phyloP scores from a whole-genome alignment of 2,113 vertebrate species.

The Cryptotis parvus region DNA sequence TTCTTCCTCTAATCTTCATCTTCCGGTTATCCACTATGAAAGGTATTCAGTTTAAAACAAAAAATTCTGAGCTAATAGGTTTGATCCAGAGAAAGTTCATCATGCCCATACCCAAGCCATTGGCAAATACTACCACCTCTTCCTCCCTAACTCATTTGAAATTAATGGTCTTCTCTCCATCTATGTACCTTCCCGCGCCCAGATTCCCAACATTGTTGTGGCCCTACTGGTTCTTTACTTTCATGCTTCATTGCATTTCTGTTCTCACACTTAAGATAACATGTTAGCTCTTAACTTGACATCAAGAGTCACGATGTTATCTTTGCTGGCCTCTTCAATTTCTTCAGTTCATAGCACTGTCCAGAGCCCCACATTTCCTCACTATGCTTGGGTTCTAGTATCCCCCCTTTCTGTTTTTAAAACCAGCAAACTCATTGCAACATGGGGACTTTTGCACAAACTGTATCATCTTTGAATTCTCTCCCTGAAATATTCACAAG shows the following conservation, averaged over 20 bases:
- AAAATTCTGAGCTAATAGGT: background rate
- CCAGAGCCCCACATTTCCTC: background rate
- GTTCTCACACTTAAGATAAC: background rate
- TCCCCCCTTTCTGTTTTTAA: background rate
- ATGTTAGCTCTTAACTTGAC: background rate
- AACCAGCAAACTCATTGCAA: background rate
- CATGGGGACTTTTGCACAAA: background rate
- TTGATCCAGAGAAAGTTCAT: background rate
- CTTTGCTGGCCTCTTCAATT: background rate
- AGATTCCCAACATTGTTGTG: background rate
- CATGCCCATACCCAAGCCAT: background rate
- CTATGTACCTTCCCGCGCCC: background rate
- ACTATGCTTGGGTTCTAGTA: background rate
- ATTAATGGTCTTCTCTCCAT: background rate
- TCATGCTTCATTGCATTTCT: background rate
- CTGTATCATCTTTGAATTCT: background rate
- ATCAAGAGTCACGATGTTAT: background rate
- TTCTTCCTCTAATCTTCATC: background rate
- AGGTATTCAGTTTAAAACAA: background rate
- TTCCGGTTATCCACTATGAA: background rate
- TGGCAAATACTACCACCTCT: background rate
- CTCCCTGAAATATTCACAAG: background rate
- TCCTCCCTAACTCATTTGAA: background rate
- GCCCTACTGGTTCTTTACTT: background rate
- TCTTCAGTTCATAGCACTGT: background rate